Conservation (phyloP, 2,797 vertebrate genomes). For the Protonibea diacanthus region DNA sequence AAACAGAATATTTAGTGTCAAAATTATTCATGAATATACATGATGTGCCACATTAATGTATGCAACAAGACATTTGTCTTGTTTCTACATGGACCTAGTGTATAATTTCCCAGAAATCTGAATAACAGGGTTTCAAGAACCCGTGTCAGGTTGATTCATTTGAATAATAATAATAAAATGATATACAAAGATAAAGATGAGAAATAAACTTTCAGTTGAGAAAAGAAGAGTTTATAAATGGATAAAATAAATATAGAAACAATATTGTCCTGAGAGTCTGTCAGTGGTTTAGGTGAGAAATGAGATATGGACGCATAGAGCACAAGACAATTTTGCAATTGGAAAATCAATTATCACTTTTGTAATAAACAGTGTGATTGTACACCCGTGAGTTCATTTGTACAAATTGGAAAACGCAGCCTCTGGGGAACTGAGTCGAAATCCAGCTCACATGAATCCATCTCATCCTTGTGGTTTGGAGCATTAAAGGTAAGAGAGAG, state of each 20-base stretch:
- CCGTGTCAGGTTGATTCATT: constrained; percentile 17
- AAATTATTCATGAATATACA: constrained; percentile 47
- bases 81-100: constrained; percentile 34
- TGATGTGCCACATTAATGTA: constrained; percentile 40
- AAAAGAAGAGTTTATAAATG: background rate
- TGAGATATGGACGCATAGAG: constrained; percentile 2
- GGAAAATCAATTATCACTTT: constrained; percentile 58
- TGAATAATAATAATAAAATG: constrained; percentile 15
- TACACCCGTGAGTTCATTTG: constrained; percentile 23
- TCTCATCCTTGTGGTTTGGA: constrained; percentile 36
- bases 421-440: constrained; percentile 25
- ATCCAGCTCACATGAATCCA: constrained; percentile 1
- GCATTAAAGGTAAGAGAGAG: constrained; percentile 9
- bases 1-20: constrained; percentile 47
- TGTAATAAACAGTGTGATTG: constrained; percentile 34
- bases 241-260: constrained; percentile 12
- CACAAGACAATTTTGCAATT: constrained; percentile 28
- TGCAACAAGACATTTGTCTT: constrained; percentile 40
- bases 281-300: constrained; percentile 31
- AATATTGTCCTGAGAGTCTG: constrained; percentile 9
- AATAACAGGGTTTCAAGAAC: constrained; percentile 12
- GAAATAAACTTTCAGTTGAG: background rate
- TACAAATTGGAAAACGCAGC: constrained; percentile 30
- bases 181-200: background rate
- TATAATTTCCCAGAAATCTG: constrained; percentile 35